phyloP scores from a whole-genome alignment of 2,113 vertebrate genomes.

The Etia nguti region DNA sequence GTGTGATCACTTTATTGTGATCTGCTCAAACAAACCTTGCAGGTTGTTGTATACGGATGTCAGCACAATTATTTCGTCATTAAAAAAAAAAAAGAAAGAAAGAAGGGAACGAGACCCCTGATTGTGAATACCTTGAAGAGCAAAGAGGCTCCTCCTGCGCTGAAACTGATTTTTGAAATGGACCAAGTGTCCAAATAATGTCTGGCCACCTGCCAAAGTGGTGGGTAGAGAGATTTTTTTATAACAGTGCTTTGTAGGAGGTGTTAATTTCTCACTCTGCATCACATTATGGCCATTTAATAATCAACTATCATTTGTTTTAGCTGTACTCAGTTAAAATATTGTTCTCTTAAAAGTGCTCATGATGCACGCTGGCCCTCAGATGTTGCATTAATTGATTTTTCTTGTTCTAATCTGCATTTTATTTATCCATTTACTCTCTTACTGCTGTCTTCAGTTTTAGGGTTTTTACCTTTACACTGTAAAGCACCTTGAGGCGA shows the following conservation, averaged over 20 bases:
- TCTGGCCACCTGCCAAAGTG: neutral
- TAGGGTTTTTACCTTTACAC: neutral
- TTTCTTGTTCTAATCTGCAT: neutral
- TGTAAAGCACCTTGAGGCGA: neutral
- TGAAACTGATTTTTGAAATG: neutral
- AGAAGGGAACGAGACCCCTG: neutral
- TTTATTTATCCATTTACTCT: neutral
- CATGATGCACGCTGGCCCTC: neutral
- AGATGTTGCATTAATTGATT: neutral
- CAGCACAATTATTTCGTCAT: neutral
- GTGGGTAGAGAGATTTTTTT: neutral
- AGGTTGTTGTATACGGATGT: neutral
- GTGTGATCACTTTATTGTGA: neutral
- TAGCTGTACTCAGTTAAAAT: neutral
- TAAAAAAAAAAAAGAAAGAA: neutral
- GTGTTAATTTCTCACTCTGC: constrained; percentile 15
- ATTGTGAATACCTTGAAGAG: neutral
- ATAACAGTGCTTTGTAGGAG: constrained; percentile 4
- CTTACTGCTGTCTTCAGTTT: neutral
- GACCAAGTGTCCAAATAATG: neutral
- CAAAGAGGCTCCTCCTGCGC: neutral
- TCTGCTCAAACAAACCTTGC: neutral
- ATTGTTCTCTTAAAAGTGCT: neutral
- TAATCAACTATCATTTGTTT: neutral
- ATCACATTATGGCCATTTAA: constrained; percentile 3